Conservation (phyloP, 2,113 vertebrate species). For the Fulica atra region DNA sequence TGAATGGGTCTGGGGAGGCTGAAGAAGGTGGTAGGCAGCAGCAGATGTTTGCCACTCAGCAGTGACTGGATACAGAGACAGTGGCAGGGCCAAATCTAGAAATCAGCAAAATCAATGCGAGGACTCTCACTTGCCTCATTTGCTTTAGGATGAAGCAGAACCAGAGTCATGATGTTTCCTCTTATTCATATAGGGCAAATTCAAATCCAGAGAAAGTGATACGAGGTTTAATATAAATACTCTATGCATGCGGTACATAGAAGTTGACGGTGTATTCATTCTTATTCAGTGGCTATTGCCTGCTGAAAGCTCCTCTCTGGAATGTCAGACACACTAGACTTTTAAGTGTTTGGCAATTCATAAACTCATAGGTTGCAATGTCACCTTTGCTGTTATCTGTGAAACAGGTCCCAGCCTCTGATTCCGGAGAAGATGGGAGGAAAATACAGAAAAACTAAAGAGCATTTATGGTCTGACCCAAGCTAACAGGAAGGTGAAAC, state of each 20-base stretch:
- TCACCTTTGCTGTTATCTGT: neutral
- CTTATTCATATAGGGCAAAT: neutral
- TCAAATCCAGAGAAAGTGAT: neutral
- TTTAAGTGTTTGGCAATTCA: neutral
- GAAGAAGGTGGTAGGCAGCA: neutral
- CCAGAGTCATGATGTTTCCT: neutral
- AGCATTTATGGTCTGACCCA: neutral
- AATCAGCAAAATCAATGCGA: neutral
- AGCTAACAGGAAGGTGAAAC: neutral
- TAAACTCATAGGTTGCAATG: neutral
- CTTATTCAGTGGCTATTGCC: neutral
- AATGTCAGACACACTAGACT: neutral
- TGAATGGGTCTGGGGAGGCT: neutral
- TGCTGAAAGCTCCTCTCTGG: neutral
- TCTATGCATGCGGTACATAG: neutral
- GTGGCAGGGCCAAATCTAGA: neutral
- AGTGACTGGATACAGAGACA: neutral
- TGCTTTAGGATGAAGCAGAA: neutral
- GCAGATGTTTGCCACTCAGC: neutral
- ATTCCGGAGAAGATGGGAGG: neutral
- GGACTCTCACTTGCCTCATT: neutral
- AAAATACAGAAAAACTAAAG: neutral
- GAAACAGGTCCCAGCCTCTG: neutral
- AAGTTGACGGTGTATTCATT: neutral
- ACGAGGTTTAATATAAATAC: neutral